Conservation (phyloP, 1,140 invertebrate genomes). For the Gryon sp. region DNA sequence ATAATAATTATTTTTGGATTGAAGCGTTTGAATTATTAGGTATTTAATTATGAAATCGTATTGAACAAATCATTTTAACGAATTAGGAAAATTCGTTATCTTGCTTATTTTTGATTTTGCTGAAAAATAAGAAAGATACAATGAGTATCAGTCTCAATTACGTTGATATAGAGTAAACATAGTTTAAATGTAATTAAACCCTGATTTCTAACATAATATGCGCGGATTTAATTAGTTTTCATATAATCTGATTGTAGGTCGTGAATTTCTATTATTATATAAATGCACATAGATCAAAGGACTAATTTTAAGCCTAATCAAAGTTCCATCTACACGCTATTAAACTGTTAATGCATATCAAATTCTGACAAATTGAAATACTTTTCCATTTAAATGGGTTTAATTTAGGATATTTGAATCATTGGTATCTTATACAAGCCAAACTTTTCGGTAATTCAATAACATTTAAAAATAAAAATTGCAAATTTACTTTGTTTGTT, state of each 20-base stretch:
- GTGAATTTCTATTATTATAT: slow-evolving; percentile 59
- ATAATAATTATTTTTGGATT: no score
- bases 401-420: no score
- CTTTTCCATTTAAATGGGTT: no score
- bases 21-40: no score
- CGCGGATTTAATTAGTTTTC: slow-evolving; percentile 52
- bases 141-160: slow-evolving; percentile 29
- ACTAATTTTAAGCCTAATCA: slow-evolving; percentile 55
- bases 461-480: no score
- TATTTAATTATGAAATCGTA: no score
- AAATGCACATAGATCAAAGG: slow-evolving; percentile 46
- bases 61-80: no score
- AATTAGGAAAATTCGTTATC: no score
- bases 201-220: slow-evolving; percentile 48
- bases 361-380: slow-evolving; percentile 20
- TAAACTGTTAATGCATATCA: slow-evolving; percentile 35
- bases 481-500: no score
- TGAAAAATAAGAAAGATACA: background rate
- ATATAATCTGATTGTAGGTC: slow-evolving; percentile 50
- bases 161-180: slow-evolving; percentile 38
- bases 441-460: no score
- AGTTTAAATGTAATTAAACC: slow-evolving; percentile 52
- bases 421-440: no score
- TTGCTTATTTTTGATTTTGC: no score
- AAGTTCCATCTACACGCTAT: slow-evolving; percentile 49